Percentiles rank a stretch among this genome's conserved stretches.
Conservation (phyloP, 2,113 vertebrate genomes). For the Pseudopipra pipra region DNA sequence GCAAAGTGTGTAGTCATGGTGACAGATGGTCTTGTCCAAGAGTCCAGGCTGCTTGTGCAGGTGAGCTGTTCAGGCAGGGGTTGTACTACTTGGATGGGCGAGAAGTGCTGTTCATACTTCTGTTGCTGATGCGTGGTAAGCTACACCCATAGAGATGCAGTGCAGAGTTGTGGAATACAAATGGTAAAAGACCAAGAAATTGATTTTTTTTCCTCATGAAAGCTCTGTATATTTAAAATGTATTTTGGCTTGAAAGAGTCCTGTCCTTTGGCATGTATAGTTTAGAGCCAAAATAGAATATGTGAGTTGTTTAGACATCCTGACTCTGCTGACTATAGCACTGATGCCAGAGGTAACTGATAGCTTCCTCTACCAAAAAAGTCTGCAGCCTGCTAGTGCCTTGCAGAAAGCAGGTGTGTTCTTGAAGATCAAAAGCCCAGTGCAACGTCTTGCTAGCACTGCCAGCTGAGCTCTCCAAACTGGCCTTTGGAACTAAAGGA, state of each 20-base stretch:
- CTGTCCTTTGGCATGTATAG: background rate
- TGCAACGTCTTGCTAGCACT: background rate
- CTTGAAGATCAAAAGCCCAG: background rate
- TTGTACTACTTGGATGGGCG: background rate
- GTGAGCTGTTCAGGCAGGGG: background rate
- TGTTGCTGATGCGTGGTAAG: background rate
- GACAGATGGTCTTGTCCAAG: accelerated
- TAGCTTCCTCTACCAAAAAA: background rate
- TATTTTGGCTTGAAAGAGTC: background rate
- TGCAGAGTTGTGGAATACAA: background rate
- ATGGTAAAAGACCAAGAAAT: background rate
- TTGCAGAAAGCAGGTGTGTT: background rate
- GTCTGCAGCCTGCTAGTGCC: background rate
- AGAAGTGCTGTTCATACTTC: background rate
- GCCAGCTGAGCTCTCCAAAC: background rate
- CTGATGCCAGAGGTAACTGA: background rate
- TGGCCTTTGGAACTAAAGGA: background rate
- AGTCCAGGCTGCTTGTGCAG: background rate
- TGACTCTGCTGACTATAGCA: background rate
- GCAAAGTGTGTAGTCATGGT: background rate
- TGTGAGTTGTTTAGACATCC: background rate
- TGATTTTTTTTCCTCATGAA: background rate
- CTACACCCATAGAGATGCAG: background rate
- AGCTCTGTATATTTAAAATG: background rate
- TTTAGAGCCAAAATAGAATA: background rate